Base-by-base conservation (phyloP, 2,888 invertebrate species). In the Drosophila austrosaltans region DNA sequence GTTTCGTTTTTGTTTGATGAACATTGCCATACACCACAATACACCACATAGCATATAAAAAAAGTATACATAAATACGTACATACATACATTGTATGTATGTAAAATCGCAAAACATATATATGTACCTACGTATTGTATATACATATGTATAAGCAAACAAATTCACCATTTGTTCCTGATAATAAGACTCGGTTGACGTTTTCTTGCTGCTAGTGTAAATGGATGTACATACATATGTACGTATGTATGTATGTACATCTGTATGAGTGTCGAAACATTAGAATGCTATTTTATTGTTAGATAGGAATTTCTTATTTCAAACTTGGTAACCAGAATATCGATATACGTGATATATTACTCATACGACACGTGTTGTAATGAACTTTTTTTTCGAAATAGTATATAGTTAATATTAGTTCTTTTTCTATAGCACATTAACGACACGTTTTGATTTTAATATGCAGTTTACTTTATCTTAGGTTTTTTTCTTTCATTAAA, bases 1-100 rank as follows among this genome's bases (percentile, higher is more conserved):
- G 44, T 71, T 72, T 56, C 40, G 32, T 39, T 65, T 36, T 54
- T 72, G 73, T 72, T 72, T 72, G 72, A 62, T n/a, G 48, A 72
- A 72, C 63, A 63, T 70, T 20, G 44, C 56, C 30, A 25, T 22
- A 48, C 44, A 48, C 2, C 8, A 44, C 20, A 16, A 42, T 12
- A 40, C 40, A 16, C 16, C n/a, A 12, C n/a, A 12, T 3, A 5
- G 20, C 64, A 42, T 48, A 64, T 40, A 36, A 7, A 32, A 32
- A 20, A 16, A n/a, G 25, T 12, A 30, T 30, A 42, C 1, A 42
- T 8, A 5, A 10, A 10, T n/a, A 40, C 6, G 30, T 36, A 36
- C 36, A 36, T 8, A 36, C 36, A 36, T 36, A 36, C 8, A 36
- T 36, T 8, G 36, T 36, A 10, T 36, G 36, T 42, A 42, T 48